Conservation (phyloP, 2,113 vertebrate genomes). For the Nesogale talazaci region DNA sequence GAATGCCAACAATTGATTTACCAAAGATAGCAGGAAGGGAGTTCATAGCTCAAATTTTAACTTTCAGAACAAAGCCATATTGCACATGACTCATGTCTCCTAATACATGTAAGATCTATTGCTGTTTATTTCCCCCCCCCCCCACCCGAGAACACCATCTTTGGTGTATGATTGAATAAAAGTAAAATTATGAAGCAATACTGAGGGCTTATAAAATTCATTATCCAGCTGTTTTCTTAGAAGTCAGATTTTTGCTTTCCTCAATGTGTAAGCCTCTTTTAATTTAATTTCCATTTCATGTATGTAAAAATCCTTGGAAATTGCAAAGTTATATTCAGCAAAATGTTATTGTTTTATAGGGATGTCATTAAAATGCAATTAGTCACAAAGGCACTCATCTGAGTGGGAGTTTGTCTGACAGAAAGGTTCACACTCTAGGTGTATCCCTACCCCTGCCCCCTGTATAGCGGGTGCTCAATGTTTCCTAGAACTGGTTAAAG, state of each 20-base stretch:
- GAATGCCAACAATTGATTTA: background rate
- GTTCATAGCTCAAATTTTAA: constrained; percentile 6
- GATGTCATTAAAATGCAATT: background rate
- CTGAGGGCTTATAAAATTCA: background rate
- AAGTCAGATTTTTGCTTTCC: background rate
- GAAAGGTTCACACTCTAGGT: too few species aligned
- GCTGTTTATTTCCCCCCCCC: background rate
- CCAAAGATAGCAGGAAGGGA: background rate
- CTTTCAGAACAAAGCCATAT: background rate
- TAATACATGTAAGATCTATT: background rate
- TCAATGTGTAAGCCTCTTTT: background rate
- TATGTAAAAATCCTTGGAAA: background rate
- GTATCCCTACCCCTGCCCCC: too few species aligned
- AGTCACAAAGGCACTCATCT: too few species aligned
- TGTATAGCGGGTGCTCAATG: background rate
- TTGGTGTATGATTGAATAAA: background rate
- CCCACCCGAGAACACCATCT: background rate
- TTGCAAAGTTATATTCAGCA: background rate
- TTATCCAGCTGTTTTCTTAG: background rate
- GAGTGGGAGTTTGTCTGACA: too few species aligned
- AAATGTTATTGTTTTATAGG: too few species aligned
- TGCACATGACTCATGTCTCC: background rate
- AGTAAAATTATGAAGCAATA: background rate
- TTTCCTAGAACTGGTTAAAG: background rate
- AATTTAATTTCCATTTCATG: background rate